A percentile compares a stretch with the other conserved stretches of the same genome.
Evolutionary conservation across 2,113 vertebrate species (phyloP).

Genomic region (Ptilonorhynchus violaceus): DNA sequence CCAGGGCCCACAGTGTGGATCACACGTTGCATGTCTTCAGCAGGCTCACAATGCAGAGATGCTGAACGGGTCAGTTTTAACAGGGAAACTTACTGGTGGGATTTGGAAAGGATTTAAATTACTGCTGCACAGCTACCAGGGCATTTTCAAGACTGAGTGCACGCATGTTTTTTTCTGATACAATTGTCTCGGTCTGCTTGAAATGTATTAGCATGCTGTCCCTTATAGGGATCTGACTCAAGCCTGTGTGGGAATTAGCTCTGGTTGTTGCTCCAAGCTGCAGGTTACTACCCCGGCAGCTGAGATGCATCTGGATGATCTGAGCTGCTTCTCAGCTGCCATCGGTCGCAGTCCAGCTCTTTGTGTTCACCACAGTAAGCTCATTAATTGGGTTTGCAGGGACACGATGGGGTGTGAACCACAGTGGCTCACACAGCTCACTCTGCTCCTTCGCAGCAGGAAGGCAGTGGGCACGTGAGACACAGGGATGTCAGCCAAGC

Average conservation of each 20-base stretch:
- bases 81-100: background rate
- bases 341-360: fast-evolving
- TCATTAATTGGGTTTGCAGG: fast-evolving
- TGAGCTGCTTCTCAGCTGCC: background rate
- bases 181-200: background rate
- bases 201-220: fast-evolving
- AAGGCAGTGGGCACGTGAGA: background rate
- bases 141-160: background rate
- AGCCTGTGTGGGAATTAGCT: background rate
- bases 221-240: background rate
- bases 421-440: fast-evolving
- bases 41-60: fast-evolving
- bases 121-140: background rate
- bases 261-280: background rate
- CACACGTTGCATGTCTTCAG: fast-evolving
- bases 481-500: background rate
- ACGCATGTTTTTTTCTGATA: background rate
- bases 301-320: too few relatives aligned
- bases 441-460: fast-evolving
- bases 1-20: fast-evolving
- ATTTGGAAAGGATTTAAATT: background rate
- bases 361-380: fast-evolving
- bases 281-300: background rate
- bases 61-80: fast-evolving
- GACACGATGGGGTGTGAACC: fast-evolving